A percentile compares a stretch with the other conserved stretches of the same genome.
Evolutionary conservation across 1,140 invertebrate genomes (phyloP).

Genomic region (Drosophila lacertosa): DNA sequence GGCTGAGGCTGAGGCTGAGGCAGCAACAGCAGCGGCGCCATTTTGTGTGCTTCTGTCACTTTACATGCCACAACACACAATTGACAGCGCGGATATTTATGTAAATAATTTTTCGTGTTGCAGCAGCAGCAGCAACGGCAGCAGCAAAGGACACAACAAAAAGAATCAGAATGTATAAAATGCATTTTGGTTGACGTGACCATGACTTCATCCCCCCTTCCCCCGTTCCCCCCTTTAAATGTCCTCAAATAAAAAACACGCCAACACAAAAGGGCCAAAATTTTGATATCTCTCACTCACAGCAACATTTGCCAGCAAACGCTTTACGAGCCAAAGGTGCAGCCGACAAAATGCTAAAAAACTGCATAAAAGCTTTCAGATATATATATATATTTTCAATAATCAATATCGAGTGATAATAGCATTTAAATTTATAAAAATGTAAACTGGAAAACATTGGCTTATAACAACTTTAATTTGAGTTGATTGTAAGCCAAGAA

Average conservation of each 20-base stretch:
- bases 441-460: no score
- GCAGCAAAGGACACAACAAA: slow-evolving; percentile 38
- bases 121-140: slow-evolving; percentile 49
- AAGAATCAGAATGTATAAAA: slow-evolving; percentile 57
- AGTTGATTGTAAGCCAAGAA: no score
- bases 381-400: slow-evolving; percentile 18
- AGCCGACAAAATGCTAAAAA: slow-evolving; percentile 41
- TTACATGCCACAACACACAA: slow-evolving; percentile 81
- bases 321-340: slow-evolving; percentile 2
- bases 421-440: no score
- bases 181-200: slow-evolving; percentile 74
- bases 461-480: no score
- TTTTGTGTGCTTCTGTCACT: slow-evolving; percentile 80
- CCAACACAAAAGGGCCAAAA: slow-evolving; percentile 28
- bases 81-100: slow-evolving; percentile 81
- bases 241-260: background rate
- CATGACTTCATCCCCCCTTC: slow-evolving; percentile 22
- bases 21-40: slow-evolving; percentile 51
- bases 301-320: background rate
- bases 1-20: no score
- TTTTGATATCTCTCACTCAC: slow-evolving; percentile 31
- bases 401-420: background rate
- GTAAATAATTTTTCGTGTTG: slow-evolving; percentile 81
- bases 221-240: background rate
- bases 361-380: slow-evolving; percentile 8